Conservation (phyloP, 2,888 invertebrate species). For the Tachystola acroxantha region DNA sequence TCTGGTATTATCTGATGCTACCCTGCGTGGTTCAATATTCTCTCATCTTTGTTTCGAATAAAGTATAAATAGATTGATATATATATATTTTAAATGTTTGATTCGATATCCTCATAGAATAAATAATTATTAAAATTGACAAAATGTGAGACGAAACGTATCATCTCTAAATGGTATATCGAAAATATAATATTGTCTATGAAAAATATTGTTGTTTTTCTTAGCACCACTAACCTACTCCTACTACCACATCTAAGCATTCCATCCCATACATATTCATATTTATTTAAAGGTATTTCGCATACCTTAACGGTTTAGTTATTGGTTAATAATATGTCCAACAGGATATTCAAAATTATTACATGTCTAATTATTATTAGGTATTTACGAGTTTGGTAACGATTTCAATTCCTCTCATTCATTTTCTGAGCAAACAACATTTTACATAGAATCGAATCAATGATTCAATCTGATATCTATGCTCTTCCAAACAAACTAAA, state of each 20-base stretch:
- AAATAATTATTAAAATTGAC: slow-evolving; percentile 60
- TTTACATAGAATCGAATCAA: slow-evolving; percentile 20
- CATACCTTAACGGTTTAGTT: not conserved
- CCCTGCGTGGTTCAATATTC: slow-evolving; percentile 52
- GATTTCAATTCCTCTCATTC: not conserved
- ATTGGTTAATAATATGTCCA: not conserved
- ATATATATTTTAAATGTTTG: slow-evolving; percentile 17
- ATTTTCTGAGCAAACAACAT: slow-evolving; percentile 1
- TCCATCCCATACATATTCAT: slow-evolving; percentile 1
- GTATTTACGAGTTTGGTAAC: too few relatives aligned
- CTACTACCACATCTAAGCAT: slow-evolving; percentile 5
- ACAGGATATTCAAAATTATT: slow-evolving; percentile 1
- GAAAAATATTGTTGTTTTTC: slow-evolving; percentile 63
- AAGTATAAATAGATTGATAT: slow-evolving; percentile 25
- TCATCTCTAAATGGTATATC: slow-evolving; percentile 62
- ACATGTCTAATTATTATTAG: not conserved
- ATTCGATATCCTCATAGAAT: slow-evolving; percentile 21
- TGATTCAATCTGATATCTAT: too few relatives aligned
- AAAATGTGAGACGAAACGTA: slow-evolving; percentile 42
- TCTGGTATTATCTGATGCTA: slow-evolving; percentile 52
- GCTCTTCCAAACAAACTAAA: not conserved
- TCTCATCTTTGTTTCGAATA: slow-evolving; percentile 35
- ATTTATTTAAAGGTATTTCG: too few relatives aligned
- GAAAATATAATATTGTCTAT: slow-evolving; percentile 68
- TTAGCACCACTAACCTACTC: slow-evolving; percentile 66